Conservation (phyloP, 2,888 invertebrate species). For the Drosophila greeni region DNA sequence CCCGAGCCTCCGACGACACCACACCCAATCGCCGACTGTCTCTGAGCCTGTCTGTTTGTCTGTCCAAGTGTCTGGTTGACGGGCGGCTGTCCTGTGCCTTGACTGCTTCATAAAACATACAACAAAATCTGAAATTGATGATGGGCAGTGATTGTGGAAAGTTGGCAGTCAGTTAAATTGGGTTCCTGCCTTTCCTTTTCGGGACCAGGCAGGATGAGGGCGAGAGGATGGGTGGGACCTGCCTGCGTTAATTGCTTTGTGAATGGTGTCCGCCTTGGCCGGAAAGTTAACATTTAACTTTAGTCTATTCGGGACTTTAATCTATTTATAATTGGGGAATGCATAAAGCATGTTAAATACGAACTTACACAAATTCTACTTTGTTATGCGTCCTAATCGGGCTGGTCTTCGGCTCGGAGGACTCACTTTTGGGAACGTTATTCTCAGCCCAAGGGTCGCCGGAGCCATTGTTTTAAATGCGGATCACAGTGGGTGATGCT, state of each 20-base stretch:
- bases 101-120: conserved; percentile 70
- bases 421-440: conserved; percentile 30
- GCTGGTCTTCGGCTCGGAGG: conserved; percentile 48
- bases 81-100: conserved; percentile 38
- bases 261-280: conserved; percentile 73
- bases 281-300: conserved; percentile 72
- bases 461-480: conserved; percentile 64
- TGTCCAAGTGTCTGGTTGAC: conserved; percentile 45
- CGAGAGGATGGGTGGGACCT: conserved; percentile 16
- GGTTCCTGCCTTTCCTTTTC: conserved; percentile 61
- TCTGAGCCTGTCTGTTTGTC: conserved; percentile 38
- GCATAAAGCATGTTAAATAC: conserved; percentile 72
- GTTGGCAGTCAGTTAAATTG: conserved; percentile 73
- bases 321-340: conserved; percentile 73
- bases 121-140: conserved; percentile 74
- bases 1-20: neutral
- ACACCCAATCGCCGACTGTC: conserved; percentile 37
- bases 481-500: conserved; percentile 47
- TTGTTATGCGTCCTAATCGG: conserved; percentile 71
- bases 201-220: conserved; percentile 1
- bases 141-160: conserved; percentile 73
- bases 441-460: conserved; percentile 33
- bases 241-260: conserved; percentile 73
- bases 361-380: conserved; percentile 72
- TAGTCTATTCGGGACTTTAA: conserved; percentile 73